Base-by-base conservation (phyloP, 2,888 invertebrate genomes). In the Lithophane semibrunnea region DNA sequence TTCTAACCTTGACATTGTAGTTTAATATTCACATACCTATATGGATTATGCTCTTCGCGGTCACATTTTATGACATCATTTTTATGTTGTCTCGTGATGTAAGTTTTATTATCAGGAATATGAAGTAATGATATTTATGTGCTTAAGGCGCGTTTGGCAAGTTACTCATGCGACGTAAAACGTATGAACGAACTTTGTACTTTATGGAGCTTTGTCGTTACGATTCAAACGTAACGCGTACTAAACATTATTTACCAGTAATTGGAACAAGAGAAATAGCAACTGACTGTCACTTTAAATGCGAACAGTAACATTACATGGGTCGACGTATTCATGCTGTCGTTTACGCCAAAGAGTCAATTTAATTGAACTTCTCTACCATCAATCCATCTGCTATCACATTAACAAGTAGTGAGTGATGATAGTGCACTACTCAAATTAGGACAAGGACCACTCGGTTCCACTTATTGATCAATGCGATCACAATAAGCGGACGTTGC, bases 401-500 rank as follows among this genome's bases (percentile, higher is more conserved):
- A 82, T 84, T 73, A 82, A 78, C 83, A 12, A 84, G 56, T 68
- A 69, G 44, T 69, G 56, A 79, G 77, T 81, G 84, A 87, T 86
- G 89, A 83, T 82, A 84, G 88, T 86, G 79, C 76, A 87, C 73
- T 82, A 84, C 82, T 73, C 88, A 91, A 94, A 94, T 93, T 93
- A 88, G 94, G 91, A 92, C 95, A 94, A 95, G 93, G 93, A 90
- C 91, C 89, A 86, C 75, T 89, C 88, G 90, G 92, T 92, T 92
- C 91, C 92, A 93, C 89, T 93, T 92, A 91, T 88, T 92, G 93
- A 91, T 92, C 92, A 93, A 92, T 89, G 88, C 90, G 93, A 91
- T 91, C 91, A 95, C 95, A 95, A 95, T 95, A 93, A 94, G 93
- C 95, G 95, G 95, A 95, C 95, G 94, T 94, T 91, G 93, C 94